phyloP scores from a whole-genome alignment of 2,113 vertebrate species.

The Thermophis baileyi region DNA sequence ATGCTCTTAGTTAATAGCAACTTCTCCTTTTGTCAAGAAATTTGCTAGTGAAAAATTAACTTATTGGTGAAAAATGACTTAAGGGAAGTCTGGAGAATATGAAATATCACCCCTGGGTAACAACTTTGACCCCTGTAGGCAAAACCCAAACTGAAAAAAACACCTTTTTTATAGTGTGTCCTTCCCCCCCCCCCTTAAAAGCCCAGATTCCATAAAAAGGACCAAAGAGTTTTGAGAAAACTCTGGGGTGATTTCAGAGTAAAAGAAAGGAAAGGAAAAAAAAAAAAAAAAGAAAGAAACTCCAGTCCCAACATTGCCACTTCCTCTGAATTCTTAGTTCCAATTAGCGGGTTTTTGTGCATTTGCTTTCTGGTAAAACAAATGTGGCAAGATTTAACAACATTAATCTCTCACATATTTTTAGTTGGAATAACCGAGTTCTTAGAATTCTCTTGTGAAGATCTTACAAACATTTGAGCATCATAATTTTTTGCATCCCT shows the following conservation, averaged over 20 bases:
- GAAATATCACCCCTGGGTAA: constrained; percentile 55
- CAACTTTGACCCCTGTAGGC: constrained; percentile 46
- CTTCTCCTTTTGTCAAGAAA: constrained; percentile 54
- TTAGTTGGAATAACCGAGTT: constrained; percentile 57
- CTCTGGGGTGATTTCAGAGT: constrained; percentile 71
- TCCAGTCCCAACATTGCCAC: constrained; percentile 57
- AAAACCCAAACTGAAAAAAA: constrained; percentile 46
- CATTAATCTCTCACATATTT: constrained; percentile 48
- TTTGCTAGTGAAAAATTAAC: constrained; percentile 35
- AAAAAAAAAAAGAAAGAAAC: constrained; percentile 44
- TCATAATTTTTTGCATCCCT: constrained; percentile 75
- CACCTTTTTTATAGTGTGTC: constrained; percentile 22
- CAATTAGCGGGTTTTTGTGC: constrained; percentile 63
- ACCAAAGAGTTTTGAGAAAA: constrained; percentile 87
- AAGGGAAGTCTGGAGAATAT: constrained; percentile 55
- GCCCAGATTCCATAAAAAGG: constrained; percentile 71
- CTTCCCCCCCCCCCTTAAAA: not conserved
- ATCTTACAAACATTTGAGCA: constrained; percentile 79
- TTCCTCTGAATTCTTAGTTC: constrained; percentile 61
- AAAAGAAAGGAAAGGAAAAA: constrained; percentile 22
- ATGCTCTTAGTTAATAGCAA: constrained; percentile 66
- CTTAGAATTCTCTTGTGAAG: constrained; percentile 60
- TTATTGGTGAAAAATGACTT: constrained; percentile 40
- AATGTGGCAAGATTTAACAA: constrained; percentile 50
- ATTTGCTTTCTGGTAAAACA: constrained; percentile 62